Evolutionary conservation across 2,888 invertebrate species (phyloP), one percentile per base, ranked within the genome.

Genomic region (Archips xylosteana): DNA sequence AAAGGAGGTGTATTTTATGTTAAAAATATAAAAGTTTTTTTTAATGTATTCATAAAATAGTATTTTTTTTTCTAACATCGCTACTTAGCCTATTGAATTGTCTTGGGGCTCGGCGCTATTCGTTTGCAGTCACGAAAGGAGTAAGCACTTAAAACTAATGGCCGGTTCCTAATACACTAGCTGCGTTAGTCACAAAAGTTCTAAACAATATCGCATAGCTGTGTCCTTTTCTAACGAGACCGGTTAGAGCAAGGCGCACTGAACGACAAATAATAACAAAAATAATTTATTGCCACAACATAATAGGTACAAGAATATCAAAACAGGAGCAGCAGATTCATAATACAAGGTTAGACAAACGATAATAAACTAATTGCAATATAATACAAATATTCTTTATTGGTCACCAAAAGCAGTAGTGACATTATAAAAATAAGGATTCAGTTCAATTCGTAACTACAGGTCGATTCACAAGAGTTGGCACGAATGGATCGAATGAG

Each of bases 1-100:
- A 75, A n/a, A 71, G 71, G 76, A 79, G 80, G 78, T 74, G 75
- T 78, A 78, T 80, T 78, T 75, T 78, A 82, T 77, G 82, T 84
- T 86, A 85, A 86, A 87, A 88, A 88, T 89, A 87, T 85, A 88
- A 85, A 84, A 84, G 76, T 76, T 82, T 83, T 23, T 23, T 23
- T 78, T 39, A 75, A 80, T 78, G 77, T 80, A 79, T 78, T 85
- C 83, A 85, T 88, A 88, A 88, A 88, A 88, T 87, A 89, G 82
- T 84, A 77, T 81, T 85, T 79, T 85, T 83, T 85, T 83, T 85
- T 62, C 69, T 74, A 81, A 82, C 83, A 79, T 78, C 73, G 77
- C 80, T 83, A 83, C 77, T 79, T 82, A 76, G 78, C 77, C 80
- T 76, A 79, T 79, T 63, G 68, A 63, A 68, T 72, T 75, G 77